These are phyloP conservation scores for Brachystomella parvula DNA, from an alignment of 1,140 invertebrate species.

Conservation along the genomic window DNA sequence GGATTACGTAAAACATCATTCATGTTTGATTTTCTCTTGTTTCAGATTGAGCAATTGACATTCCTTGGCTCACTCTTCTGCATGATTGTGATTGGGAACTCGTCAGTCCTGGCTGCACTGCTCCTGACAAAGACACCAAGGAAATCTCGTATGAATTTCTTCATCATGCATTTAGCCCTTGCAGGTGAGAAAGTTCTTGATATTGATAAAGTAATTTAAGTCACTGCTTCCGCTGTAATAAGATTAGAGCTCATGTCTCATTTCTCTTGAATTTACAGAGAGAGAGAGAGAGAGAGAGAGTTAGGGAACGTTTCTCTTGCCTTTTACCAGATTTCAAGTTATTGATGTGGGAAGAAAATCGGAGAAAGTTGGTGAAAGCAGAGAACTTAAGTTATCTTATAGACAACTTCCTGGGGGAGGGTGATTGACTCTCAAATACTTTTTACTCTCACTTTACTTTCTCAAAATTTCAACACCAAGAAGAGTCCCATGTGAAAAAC, in stretches of 20 bases:
- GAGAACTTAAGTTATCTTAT: too few species aligned
- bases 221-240: too few species aligned
- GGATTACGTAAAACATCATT: too few species aligned
- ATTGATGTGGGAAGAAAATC: background rate
- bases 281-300: background rate
- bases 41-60: conserved; percentile 57
- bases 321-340: background rate
- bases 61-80: conserved; percentile 79
- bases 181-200: conserved; percentile 59
- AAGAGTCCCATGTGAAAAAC: too few species aligned
- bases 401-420: too few species aligned
- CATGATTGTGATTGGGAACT: conserved; percentile 80
- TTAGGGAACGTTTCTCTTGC: conserved; percentile 3
- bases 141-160: conserved; percentile 92
- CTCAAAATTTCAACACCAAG: too few species aligned
- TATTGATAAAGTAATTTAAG: too few species aligned
- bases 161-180: conserved; percentile 87
- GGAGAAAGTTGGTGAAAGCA: too few species aligned
- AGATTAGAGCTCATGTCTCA: too few species aligned
- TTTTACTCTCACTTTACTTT: too few species aligned
- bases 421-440: too few species aligned
- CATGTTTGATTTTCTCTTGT: conserved; percentile 2
- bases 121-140: conserved; percentile 64
- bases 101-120: conserved; percentile 73
- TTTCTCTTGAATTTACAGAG: background rate